Evolutionary conservation across 2,113 vertebrate genomes (phyloP).

Genomic region (Mionectes macconnelli): DNA sequence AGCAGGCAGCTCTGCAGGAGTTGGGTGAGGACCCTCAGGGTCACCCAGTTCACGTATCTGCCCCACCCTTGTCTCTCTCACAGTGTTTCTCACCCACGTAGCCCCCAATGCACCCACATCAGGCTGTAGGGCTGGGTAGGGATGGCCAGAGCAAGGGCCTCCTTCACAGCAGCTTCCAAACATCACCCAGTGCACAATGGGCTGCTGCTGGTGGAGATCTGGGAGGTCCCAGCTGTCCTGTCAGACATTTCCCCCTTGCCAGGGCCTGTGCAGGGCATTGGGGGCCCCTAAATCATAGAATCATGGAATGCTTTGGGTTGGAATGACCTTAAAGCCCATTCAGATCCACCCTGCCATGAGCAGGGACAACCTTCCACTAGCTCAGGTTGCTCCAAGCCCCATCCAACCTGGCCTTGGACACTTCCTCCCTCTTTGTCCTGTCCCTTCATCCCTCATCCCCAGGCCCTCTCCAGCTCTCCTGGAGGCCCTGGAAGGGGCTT

Average conservation of each 20-base stretch:
- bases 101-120: accelerated
- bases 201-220: not conserved
- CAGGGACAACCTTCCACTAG: accelerated
- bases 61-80: not conserved
- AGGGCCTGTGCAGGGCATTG: too few species aligned
- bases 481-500: not conserved
- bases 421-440: accelerated
- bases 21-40: slow-evolving; percentile 72
- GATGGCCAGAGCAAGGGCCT: not conserved
- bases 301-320: not conserved
- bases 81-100: accelerated
- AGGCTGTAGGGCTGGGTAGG: not conserved
- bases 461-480: not conserved
- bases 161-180: not conserved
- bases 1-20: slow-evolving; percentile 69
- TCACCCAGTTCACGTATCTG: not conserved
- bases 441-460: not conserved
- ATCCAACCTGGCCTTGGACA: not conserved
- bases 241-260: not conserved
- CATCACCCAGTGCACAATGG: not conserved
- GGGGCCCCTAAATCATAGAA: not conserved
- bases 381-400: not conserved
- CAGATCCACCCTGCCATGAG: not conserved
- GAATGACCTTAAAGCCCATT: not conserved
- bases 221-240: not conserved